phyloP scores from a whole-genome alignment of 2,888 invertebrate genomes.

The Adelognathus sp. region DNA sequence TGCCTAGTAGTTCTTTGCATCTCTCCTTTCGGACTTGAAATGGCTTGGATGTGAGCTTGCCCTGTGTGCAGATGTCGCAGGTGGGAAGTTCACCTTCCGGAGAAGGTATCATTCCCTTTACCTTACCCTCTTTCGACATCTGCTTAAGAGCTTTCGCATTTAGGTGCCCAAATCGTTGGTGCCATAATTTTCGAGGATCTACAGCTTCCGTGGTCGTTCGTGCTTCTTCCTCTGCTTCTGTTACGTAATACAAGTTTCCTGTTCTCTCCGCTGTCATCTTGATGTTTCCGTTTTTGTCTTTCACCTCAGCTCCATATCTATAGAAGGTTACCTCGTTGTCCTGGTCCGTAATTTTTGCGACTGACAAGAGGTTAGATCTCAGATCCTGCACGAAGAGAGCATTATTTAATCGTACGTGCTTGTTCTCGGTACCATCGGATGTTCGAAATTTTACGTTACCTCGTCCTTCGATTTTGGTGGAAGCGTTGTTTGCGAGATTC shows the following conservation, averaged over 20 bases:
- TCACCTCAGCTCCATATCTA: conserved; percentile 33
- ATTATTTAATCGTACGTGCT: conserved; percentile 29
- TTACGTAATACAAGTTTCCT: conserved; percentile 49
- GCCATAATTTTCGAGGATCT: too few species aligned
- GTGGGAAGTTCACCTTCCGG: too few species aligned
- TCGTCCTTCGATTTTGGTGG: background rate
- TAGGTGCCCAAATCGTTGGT: too few species aligned
- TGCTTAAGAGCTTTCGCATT: too few species aligned
- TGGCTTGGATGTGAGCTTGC: conserved; percentile 2
- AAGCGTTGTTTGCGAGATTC: conserved; percentile 9
- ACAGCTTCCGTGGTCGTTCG: background rate
- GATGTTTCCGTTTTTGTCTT: conserved; percentile 24
- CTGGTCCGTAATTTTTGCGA: conserved; percentile 58
- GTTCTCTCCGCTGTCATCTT: conserved; percentile 37
- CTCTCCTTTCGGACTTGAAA: background rate
- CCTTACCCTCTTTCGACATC: too few species aligned
- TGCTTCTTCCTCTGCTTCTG: background rate
- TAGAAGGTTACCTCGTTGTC: conserved; percentile 42
- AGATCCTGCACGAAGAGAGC: conserved; percentile 54
- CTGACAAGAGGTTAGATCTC: conserved; percentile 57
- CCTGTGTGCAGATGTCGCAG: too few species aligned
- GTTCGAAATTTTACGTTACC: conserved; percentile 17
- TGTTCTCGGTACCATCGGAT: background rate
- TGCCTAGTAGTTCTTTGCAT: conserved; percentile 29
- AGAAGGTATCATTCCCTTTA: too few species aligned